Base-by-base conservation (phyloP, 2,888 invertebrate species). In the Gortyna flavago region DNA sequence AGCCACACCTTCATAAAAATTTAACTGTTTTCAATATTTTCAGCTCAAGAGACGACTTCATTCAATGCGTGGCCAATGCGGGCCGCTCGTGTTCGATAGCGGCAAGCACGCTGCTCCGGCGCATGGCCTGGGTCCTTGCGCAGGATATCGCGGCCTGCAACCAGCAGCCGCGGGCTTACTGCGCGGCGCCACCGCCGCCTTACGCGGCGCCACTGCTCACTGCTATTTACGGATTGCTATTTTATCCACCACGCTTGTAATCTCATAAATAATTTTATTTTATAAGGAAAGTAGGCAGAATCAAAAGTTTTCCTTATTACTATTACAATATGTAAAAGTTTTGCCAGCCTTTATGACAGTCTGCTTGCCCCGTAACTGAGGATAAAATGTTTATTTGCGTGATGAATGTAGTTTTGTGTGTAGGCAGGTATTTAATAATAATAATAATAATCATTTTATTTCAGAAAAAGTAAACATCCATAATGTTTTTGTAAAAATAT, bases 51-150 rank as follows among this genome's bases (percentile, higher is more conserved):
- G 96, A 96, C 66, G 94, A 91, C 51, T 96, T 95, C 85, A 88
- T 96, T 77, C 86, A 91, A 71, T 96, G 96, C 88, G 96, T 96
- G 62, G 89, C 92, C 5, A 89, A 94, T 69, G 95, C 94, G 0
- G 95, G 95, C 0, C 92, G 94, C 8, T 87, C 92, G 3, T 96
- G 96, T 80, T 93, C 96, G 0, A 85, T 79, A 44, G 72, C 90
- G 0, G 96, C 95, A 0, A 91, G 94, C 75, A 90, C 89, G 0
- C 87, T 96, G 81, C 93, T 96, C 35, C 91, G 93, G 77, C 93
- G 95, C 41, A 95, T 96, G 93, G 95, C 96, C 2, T 95, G 95
- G 94, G 94, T 96, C 21, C 91, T 96, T 16, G 95, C 96, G 0
- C 96, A 96, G 75, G 96, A 96, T 80, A 94, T 96, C 5, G 96